Percentiles rank a stretch among this genome's conserved stretches.
These are phyloP conservation scores for Corella eumyota DNA, from an alignment of 23 tunicate species.

Conservation along the genomic window DNA sequence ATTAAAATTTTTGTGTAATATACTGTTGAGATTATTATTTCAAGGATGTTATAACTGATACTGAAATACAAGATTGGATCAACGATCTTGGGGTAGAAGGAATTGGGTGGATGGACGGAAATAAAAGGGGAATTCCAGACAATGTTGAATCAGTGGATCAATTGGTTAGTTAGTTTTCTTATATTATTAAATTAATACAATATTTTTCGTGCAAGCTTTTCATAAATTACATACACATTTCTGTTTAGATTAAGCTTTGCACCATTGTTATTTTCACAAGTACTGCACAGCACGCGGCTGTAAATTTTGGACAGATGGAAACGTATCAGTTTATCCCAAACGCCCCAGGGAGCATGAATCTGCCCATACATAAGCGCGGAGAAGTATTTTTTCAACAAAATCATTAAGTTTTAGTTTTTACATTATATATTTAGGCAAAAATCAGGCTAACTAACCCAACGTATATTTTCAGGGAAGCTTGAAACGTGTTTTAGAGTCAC, in stretches of 20 bases:
- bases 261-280: conserved; percentile 49
- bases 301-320: conserved; percentile 54
- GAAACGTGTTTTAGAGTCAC: conserved; percentile 14
- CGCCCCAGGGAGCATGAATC: conserved; percentile 50
- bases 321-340: conserved; percentile 59
- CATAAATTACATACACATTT: too few relatives aligned
- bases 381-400: conserved; percentile 72
- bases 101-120: conserved; percentile 24
- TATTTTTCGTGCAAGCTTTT: too few relatives aligned
- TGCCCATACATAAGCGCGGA: conserved; percentile 68
- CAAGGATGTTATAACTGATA: conserved; percentile 15
- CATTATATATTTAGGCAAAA: not conserved
- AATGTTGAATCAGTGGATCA: conserved; percentile 1
- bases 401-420: not conserved
- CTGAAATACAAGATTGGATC: conserved; percentile 15
- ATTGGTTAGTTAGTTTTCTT: conserved; percentile 4
- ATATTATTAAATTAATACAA: too few relatives aligned
- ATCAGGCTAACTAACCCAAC: not conserved
- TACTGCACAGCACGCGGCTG: conserved; percentile 54
- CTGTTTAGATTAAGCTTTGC: conserved; percentile 23
- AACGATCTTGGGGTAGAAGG: conserved; percentile 21
- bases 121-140: conserved; percentile 19
- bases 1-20: not conserved
- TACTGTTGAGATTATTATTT: not conserved
- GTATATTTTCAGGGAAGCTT: not conserved